Base-by-base conservation (phyloP, 2,797 vertebrate species). In the Huso huso region DNA sequence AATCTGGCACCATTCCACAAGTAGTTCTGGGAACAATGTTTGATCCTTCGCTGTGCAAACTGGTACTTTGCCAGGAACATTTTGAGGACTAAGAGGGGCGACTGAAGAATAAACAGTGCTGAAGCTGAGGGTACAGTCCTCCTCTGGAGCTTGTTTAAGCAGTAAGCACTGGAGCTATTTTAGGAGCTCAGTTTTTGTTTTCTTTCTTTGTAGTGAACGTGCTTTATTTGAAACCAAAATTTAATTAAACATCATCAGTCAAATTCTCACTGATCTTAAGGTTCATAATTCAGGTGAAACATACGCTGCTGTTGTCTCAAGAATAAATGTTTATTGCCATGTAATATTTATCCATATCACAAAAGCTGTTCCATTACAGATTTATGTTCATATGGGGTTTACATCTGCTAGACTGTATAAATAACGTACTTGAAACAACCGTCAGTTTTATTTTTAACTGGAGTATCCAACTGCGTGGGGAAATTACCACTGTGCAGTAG, bases 61-160 rank as follows among this genome's bases (percentile, higher is more conserved):
- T 74, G 81, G 81, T 81, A 73, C 82, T 83, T 79, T 83, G 82
- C 83, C 82, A 83, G 82, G 81, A 82, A 83, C 78, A 82, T 85
- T 81, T 81, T 82, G 80, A 81, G 84, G 79, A 79, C 78, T 68
- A 69, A 82, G 76, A 81, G 77, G 73, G 73, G 83, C 83, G 79
- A 83, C 85, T 81, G 79, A 85, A 85, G 81, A 85, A 87, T 84
- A 86, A 86, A 85, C 82, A 82, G 69, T 73, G 78, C 81, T 81
- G 62, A 67, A 83, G 74, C 58, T 74, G 63, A 73, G 83, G 84
- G 80, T 72, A 75, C 58, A 77, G 79, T 80, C 86, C 82, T 80
- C 71, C 79, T 78, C 80, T 82, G 80, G 79, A 48, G 23, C 23
- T 37, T 37, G 23, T 37, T 37, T 37, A 37, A 37, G 23, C 23